Evolutionary conservation across 1,140 invertebrate species (phyloP).

Genomic region (Drosophila mauritiana): DNA sequence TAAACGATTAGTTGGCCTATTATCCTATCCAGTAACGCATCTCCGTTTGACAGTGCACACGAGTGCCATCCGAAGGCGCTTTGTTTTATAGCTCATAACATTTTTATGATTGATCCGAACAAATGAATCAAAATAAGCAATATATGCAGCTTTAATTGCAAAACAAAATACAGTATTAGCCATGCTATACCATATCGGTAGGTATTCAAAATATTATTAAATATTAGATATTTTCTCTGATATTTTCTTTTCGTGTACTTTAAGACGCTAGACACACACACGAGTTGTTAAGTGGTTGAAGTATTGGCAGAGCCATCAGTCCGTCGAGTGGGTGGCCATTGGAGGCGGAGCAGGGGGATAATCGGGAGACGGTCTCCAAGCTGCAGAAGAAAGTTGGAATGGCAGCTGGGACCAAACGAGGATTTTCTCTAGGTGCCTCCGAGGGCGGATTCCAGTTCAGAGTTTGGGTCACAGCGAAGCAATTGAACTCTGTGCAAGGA

Average conservation of each 20-base stretch:
- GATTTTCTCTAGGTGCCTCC: conserved; percentile 21
- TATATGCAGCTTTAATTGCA: too few species aligned
- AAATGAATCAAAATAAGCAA: too few species aligned
- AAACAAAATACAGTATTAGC: too few species aligned
- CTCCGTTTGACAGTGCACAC: too few species aligned
- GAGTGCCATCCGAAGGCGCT: too few species aligned
- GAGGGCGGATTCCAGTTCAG: conserved; percentile 49
- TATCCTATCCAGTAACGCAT: too few species aligned
- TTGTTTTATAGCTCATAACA: too few species aligned
- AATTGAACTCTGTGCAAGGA: conserved; percentile 43
- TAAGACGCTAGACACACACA: conserved; percentile 45
- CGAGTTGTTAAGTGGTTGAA: conserved; percentile 64
- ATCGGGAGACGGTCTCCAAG: conserved; percentile 6
- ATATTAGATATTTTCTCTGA: too few species aligned
- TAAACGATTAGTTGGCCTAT: too few species aligned
- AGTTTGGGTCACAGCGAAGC: conserved; percentile 42
- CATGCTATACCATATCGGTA: too few species aligned
- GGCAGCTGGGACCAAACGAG: conserved; percentile 24
- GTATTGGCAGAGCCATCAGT: conserved; percentile 41
- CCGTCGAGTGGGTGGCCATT: conserved; percentile 16
- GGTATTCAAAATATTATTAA: too few species aligned
- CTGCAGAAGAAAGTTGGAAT: conserved; percentile 49
- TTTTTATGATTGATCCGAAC: too few species aligned
- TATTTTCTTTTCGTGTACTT: neutral
- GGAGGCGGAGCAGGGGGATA: neutral